Evolutionary conservation across 2,113 vertebrate genomes (phyloP), one percentile per base, ranked within the genome.

Genomic region (Alectura lathami): DNA sequence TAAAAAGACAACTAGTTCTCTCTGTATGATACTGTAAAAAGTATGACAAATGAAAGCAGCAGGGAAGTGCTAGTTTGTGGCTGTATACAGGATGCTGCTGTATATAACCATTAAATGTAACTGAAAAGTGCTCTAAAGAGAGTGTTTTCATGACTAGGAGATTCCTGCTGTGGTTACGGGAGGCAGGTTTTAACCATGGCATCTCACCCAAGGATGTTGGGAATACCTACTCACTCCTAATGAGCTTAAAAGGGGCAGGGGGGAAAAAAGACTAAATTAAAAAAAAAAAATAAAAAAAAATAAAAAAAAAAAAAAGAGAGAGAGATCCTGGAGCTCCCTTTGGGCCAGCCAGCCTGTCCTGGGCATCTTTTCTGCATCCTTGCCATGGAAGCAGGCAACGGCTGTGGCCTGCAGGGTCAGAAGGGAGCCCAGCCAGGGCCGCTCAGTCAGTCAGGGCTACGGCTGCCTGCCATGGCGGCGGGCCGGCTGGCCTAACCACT

Each of bases 381-480:
- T 97, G 96, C 97, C 97, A 75, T 91, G 96, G 97, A 94, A 95
- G 97, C 97, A 92, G 82, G 81, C 92, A 97, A 98, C 97, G 90
- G 97, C 97, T 98, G 93, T 98, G 98, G 98, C 98, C 98, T 98
- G 98, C 21, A 30, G 91, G 97, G 97, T 98, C 98, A 98, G 97
- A 98, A 98, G 98, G 98, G 97, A 97, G 98, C 96, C 91, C 96
- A 98, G 98, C 98, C 98, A 98, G 97, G 95, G 97, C 91, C 95
- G 94, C 30, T 30, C 54, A n/a, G 53, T n/a, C n/a, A 98, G 98
- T 99, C 98, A 98, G 97, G 95, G 97, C 92, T 96, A 94, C 89
- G 97, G 97, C 98, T 97, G 97, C 84, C 79, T 96, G 70, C 97
- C 98, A 94, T 87, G 79, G 96, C 97, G 98, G 98, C 98, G 85